phyloP scores from a whole-genome alignment of 30 jellyfish, hydroid and myxozoan species.

The Hydractinia echinata region DNA sequence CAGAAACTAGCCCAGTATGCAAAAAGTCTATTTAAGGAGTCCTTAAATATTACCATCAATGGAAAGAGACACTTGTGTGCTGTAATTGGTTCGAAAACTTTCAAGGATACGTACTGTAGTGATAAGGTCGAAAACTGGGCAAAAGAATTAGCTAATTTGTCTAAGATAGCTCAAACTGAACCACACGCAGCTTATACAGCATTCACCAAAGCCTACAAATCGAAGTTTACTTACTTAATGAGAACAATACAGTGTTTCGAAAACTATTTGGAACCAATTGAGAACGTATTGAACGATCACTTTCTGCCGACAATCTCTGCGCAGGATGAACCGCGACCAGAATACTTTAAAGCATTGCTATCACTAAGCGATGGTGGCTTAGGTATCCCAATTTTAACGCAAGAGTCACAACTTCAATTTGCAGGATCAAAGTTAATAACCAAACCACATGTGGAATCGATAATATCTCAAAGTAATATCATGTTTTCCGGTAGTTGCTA shows the following conservation, averaged over 20 bases:
- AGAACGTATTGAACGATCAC: not conserved
- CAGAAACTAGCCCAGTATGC: no score
- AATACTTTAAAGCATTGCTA: no score
- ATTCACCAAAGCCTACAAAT: conserved; percentile 21
- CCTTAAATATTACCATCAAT: conserved; percentile 18
- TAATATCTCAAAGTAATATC: no score
- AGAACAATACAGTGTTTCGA: conserved; percentile 9
- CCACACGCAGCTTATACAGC: conserved; percentile 21
- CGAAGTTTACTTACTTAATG: conserved; percentile 28
- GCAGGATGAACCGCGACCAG: no score
- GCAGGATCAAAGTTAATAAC: no score
- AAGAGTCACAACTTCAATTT: no score
- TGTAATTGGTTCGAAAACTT: not conserved
- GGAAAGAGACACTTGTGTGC: conserved; percentile 25
- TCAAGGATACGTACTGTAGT: conserved; percentile 5
- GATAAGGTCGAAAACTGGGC: not conserved
- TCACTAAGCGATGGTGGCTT: no score
- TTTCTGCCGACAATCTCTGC: conserved; percentile 3
- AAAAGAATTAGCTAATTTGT: not conserved
- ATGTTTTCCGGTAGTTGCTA: no score
- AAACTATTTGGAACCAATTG: conserved; percentile 1
- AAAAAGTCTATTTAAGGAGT: not conserved
- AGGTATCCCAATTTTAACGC: no score
- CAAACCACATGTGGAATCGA: no score
- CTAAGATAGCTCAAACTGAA: conserved; percentile 12